Evolutionary conservation across 2,888 invertebrate genomes (phyloP).

Genomic region (Pteria penguin): DNA sequence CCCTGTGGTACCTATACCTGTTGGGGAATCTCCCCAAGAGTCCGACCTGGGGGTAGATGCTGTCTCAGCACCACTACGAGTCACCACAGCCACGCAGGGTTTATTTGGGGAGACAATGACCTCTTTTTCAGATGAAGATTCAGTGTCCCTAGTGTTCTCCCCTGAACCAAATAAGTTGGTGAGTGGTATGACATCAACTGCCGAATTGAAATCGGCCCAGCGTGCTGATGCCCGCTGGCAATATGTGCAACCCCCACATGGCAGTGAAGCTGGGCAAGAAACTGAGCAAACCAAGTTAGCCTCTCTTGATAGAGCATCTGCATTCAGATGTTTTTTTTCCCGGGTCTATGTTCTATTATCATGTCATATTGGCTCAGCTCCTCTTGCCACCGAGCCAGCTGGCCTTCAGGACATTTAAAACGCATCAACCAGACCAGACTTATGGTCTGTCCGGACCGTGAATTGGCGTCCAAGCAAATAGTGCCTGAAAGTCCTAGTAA

Average conservation of each 20-base stretch:
- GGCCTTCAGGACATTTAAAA: conserved; percentile 48
- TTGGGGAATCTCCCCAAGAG: too few species aligned
- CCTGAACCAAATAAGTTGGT: too few species aligned
- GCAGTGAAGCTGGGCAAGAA: not conserved
- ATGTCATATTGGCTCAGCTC: conserved; percentile 51
- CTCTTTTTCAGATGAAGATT: not conserved
- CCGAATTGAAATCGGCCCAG: conserved; percentile 3
- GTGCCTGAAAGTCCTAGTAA: conserved; percentile 46
- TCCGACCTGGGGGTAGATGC: too few species aligned
- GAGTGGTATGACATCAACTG: not conserved
- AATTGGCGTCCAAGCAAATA: conserved; percentile 46
- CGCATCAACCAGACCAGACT: conserved; percentile 46
- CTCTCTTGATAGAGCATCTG: conserved; percentile 39
- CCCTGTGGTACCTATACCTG: too few species aligned
- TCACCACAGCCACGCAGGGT: not conserved
- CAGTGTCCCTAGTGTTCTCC: not conserved
- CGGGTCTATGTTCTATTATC: conserved; percentile 29
- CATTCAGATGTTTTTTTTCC: conserved; percentile 36
- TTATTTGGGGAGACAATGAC: not conserved
- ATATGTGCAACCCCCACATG: conserved; percentile 26
- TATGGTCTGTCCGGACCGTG: conserved; percentile 47
- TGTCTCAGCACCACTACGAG: not conserved
- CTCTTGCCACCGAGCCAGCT: conserved; percentile 53
- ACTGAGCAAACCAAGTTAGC: not conserved
- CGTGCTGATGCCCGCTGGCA: conserved; percentile 6